These are phyloP conservation scores for Euphydryas editha DNA, from an alignment of 2,888 invertebrate genomes.

Conservation along the genomic window DNA sequence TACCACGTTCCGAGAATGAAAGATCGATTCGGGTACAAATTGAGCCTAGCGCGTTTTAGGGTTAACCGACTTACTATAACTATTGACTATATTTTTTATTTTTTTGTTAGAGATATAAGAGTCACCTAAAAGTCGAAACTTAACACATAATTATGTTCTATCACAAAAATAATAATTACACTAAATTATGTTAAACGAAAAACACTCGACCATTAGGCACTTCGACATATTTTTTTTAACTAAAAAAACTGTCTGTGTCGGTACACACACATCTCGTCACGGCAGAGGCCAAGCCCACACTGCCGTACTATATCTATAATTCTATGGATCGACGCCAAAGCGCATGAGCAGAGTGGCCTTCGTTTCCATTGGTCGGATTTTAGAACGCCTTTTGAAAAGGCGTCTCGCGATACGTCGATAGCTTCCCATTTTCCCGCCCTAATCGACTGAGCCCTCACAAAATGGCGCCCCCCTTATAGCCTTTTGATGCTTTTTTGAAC, in stretches of 20 bases:
- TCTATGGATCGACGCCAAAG: slow-evolving; percentile 78
- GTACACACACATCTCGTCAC: slow-evolving; percentile 62
- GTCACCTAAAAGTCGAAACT: slow-evolving; percentile 12
- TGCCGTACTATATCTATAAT: slow-evolving; percentile 80
- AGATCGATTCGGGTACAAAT: no score
- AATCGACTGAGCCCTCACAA: slow-evolving; percentile 73
- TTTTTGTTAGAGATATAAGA: not conserved
- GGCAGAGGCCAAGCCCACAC: slow-evolving; percentile 77
- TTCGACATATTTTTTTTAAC: slow-evolving; percentile 65
- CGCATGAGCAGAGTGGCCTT: slow-evolving; percentile 72
- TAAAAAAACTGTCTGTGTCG: slow-evolving; percentile 56
- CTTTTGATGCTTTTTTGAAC: slow-evolving; percentile 82
- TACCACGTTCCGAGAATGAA: slow-evolving; percentile 32
- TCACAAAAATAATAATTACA: slow-evolving; percentile 64
- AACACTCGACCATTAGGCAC: slow-evolving; percentile 69
- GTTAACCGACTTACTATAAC: slow-evolving; percentile 4
- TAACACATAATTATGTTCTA: slow-evolving; percentile 52
- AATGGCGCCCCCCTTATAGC: slow-evolving; percentile 80
- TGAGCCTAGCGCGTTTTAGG: slow-evolving; percentile 11
- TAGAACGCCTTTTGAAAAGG: slow-evolving; percentile 71
- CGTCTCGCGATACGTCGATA: slow-evolving; percentile 57
- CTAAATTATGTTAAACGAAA: slow-evolving; percentile 49
- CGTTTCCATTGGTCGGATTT: slow-evolving; percentile 60
- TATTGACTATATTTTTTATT: slow-evolving; percentile 4
- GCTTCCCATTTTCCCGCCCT: slow-evolving; percentile 74